Evolutionary conservation across 2,888 invertebrate genomes (phyloP).

Genomic region (Neoitamus cyanurus): DNA sequence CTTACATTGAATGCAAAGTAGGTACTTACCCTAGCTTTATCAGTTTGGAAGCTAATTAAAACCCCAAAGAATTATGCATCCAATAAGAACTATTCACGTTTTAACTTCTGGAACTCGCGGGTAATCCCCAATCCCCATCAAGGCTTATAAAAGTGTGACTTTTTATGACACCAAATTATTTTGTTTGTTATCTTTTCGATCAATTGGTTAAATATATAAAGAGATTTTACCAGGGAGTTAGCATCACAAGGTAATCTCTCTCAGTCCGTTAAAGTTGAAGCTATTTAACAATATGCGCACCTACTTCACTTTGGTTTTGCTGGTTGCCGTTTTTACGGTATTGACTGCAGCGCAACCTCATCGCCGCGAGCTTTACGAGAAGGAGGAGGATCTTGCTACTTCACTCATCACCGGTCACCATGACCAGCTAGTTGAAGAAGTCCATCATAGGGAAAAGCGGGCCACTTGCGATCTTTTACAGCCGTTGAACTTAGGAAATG

Average conservation of each 20-base stretch:
- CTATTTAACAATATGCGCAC: not conserved
- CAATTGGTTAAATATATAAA: not conserved
- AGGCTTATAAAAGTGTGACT: not conserved
- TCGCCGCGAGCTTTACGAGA: not conserved
- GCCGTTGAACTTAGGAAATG: conserved; percentile 56
- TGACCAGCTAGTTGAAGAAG: not conserved
- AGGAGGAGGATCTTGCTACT: not conserved
- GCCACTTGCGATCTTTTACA: conserved; percentile 62
- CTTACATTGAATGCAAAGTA: no score
- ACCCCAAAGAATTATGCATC: not conserved
- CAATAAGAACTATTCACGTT: not conserved
- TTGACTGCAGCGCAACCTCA: not conserved
- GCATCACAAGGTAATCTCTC: not conserved
- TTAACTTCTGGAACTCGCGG: not conserved
- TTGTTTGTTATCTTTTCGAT: not conserved
- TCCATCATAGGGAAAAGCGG: conserved; percentile 55
- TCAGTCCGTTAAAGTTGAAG: not conserved
- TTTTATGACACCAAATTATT: not conserved
- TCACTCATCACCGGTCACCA: not conserved
- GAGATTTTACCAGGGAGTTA: not conserved
- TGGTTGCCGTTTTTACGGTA: not conserved
- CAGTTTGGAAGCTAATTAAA: not conserved
- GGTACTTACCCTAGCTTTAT: no score
- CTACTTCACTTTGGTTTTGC: not conserved
- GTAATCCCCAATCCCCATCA: not conserved